Conservation (phyloP, 2,797 vertebrate genomes). For the Xyrichtys novacula region DNA sequence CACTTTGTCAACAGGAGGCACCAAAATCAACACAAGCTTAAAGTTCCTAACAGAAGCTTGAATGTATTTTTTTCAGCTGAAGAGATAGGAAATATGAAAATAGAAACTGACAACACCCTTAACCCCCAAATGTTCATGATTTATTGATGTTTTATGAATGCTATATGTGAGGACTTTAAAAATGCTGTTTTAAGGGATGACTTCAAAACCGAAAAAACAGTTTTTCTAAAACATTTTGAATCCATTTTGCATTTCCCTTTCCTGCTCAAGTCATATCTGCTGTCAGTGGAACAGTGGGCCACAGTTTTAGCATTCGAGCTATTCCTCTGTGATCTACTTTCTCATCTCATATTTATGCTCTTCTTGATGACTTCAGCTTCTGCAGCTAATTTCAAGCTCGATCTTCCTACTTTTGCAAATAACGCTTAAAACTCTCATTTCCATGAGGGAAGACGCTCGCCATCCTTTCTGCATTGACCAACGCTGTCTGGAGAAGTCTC, state of each 20-base stretch:
- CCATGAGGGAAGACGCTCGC: neutral
- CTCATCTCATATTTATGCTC: conserved; percentile 2
- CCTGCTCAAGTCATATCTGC: neutral
- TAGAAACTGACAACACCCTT: no score
- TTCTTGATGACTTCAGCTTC: conserved; percentile 18
- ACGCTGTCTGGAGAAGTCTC: neutral
- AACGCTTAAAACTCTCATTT: conserved; percentile 7
- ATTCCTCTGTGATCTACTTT: conserved; percentile 15
- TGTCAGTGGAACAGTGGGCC: conserved; percentile 2
- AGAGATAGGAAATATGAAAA: no score
- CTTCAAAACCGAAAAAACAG: no score
- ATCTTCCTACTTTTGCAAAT: conserved; percentile 1
- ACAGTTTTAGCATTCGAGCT: neutral
- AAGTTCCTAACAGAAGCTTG: no score
- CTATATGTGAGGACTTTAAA: conserved; percentile 2
- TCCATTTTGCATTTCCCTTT: neutral
- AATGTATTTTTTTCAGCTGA: no score
- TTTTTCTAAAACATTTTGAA: neutral
- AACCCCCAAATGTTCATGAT: neutral
- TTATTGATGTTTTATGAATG: conserved; percentile 1
- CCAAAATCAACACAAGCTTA: no score
- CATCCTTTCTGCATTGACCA: conserved; percentile 9
- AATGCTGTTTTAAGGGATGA: neutral
- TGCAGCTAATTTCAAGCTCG: conserved; percentile 8
- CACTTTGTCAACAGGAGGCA: no score